Base-by-base conservation (phyloP, 2,888 invertebrate species). In the Ennomos fuscantarius region DNA sequence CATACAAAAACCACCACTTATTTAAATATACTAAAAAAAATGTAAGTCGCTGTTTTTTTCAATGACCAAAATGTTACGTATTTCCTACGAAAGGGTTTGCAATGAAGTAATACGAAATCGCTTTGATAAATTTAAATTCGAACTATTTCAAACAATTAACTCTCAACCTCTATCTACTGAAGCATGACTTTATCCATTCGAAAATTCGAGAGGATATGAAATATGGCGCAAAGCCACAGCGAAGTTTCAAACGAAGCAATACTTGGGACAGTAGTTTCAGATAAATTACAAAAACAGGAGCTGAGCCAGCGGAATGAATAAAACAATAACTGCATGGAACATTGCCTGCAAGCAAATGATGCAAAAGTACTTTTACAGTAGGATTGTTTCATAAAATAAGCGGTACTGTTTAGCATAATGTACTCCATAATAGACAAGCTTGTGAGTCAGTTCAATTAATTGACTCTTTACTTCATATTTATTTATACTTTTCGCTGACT, bases 301-400 rank as follows among this genome's bases (percentile, higher is more conserved):
- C 49, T 44, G 50, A 52, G 58, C 49, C 42, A 53, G 48, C 36
- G 35, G 49, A 31, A 58, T 60, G 57, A 65, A 62, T 65, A 65
- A 65, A 65, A 65, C 62, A 62, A 65, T 65, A 57, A 56, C 48
- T 55, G 50, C 50, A 54, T 53, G 56, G 42, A 50, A 55, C 58
- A 56, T 57, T 65, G 56, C 47, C 42, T 55, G 59, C 58, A 58
- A 65, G 55, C 53, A 62, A 65, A 62, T 60, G 54, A 51, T 43
- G 47, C 53, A 46, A 55, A 47, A 53, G 45, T 32, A 12, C 40
- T 50, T 15, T 9, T 31, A n/a, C 1, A 39, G 11, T 8, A 40
- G 41, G 50, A 50, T 45, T 36, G 41, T 12, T 8, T 49, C 55
- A 15, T 44, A 40, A 44, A 47, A 35, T 24, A 24, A 24, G 6